Base-by-base conservation (phyloP, 2,888 invertebrate species). In the Cephus rjabovi region DNA sequence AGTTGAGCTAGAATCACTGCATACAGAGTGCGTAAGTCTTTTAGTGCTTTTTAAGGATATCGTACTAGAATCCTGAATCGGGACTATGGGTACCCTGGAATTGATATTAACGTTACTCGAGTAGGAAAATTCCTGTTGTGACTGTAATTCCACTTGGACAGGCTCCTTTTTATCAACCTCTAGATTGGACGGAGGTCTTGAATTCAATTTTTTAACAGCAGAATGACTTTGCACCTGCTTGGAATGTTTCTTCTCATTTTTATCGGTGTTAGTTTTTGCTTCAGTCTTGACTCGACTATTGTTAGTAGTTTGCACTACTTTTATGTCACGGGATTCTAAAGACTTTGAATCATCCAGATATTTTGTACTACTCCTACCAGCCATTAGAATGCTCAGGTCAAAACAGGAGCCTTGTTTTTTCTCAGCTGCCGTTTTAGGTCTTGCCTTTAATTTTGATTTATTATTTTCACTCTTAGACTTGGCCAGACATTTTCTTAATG, bases 401-500 rank as follows among this genome's bases (percentile, higher is more conserved):
- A 85, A 87, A 78, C 83, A 85, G n/a, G 80, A 81, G 12, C 87
- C 85, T 40, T 89, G 88, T 70, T 87, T 86, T 40, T 87, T 90
- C 40, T 89, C 89, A 73, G 86, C 87, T 3, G 83, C 83, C 69
- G 84, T 89, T 79, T 86, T 90, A 30, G 85, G 85, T 78, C 87
- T 86, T 2, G 77, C 80, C 79, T 79, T 84, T 37, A 74, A 73
- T 76, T 79, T 79, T 12, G 34, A 68, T 23, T 81, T 79, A 56
- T 31, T 73, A 12, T 75, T 77, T 31, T 82, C 80, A 31, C 56
- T 76, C 69, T 81, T 80, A 70, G 84, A 85, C 76, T 80, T 88
- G 12, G 82, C 83, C 15, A 90, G 84, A 77, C 88, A 91, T 70
- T 87, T 88, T 77, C 87, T 90, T 30, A 91, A 81, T 12, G 89